Conservation (phyloP, 1,140 invertebrate genomes). For the Monomorium pharaonis region DNA sequence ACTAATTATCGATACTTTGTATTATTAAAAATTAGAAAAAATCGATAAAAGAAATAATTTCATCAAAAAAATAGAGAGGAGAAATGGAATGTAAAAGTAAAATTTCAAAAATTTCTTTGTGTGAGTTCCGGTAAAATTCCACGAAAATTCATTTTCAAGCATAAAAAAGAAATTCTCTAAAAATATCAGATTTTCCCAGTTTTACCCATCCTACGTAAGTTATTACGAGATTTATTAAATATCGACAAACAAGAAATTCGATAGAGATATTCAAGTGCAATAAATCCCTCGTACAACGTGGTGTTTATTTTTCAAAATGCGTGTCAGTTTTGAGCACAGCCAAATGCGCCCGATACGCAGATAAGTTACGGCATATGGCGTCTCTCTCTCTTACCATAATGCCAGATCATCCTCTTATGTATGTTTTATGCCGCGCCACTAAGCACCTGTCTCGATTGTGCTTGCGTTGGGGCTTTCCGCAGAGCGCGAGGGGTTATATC, state of each 20-base stretch:
- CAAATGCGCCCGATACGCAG: neutral
- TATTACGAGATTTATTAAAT: too few species aligned
- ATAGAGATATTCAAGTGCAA: neutral
- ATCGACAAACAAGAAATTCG: neutral
- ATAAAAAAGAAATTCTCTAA: too few species aligned
- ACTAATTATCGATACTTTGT: too few species aligned
- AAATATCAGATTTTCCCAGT: too few species aligned
- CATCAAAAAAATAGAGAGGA: too few species aligned
- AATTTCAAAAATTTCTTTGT: too few species aligned
- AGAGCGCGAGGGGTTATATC: slow-evolving; percentile 13
- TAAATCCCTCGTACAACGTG: neutral
- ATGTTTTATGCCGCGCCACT: slow-evolving; percentile 60
- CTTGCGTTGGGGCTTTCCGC: slow-evolving; percentile 36
- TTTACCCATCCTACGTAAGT: too few species aligned
- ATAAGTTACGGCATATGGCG: slow-evolving; percentile 1
- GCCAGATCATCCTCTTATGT: slow-evolving; percentile 67
- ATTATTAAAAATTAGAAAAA: too few species aligned
- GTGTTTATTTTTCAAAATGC: neutral
- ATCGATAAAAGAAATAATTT: too few species aligned
- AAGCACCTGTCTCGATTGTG: slow-evolving; percentile 23
- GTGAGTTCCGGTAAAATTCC: too few species aligned
- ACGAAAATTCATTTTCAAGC: too few species aligned
- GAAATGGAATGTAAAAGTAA: too few species aligned
- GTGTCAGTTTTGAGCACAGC: neutral
- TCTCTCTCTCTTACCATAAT: slow-evolving; percentile 66